Evolutionary conservation across 2,797 vertebrate species (phyloP).

Genomic region (Monodelphis domestica): DNA sequence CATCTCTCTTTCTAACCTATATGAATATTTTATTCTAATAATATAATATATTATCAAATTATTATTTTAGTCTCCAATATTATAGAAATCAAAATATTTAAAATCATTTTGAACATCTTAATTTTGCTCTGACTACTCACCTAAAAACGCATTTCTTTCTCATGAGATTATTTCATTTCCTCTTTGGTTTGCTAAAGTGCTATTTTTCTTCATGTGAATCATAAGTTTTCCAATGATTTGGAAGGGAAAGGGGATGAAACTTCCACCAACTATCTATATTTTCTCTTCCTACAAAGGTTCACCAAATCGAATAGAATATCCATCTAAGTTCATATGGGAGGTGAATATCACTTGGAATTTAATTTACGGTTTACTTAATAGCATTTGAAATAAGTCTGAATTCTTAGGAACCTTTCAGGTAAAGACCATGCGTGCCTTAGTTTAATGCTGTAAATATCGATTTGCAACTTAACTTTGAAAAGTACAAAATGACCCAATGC

Average conservation of each 20-base stretch:
- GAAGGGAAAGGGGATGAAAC: background rate
- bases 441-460: slow-evolving; percentile 39
- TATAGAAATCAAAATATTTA: slow-evolving; percentile 33
- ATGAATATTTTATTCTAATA: background rate
- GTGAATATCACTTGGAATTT: slow-evolving; percentile 61
- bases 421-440: slow-evolving; percentile 52
- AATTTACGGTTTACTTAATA: slow-evolving; percentile 61
- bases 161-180: background rate
- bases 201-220: background rate
- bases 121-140: background rate
- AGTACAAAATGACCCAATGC: slow-evolving; percentile 53
- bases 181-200: background rate
- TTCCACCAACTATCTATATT: slow-evolving; percentile 36
- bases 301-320: slow-evolving; percentile 48
- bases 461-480: slow-evolving; percentile 60
- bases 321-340: slow-evolving; percentile 50
- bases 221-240: background rate
- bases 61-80: slow-evolving; percentile 32
- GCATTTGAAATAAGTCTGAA: slow-evolving; percentile 60
- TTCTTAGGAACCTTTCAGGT: slow-evolving; percentile 63
- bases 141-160: background rate
- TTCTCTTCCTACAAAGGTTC: slow-evolving; percentile 43
- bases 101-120: background rate
- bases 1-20: background rate
- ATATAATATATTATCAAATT: background rate